Percentiles rank a stretch among this genome's conserved stretches.
Conservation (phyloP, 2,888 invertebrate species). For the Mellilla xanthometata region DNA sequence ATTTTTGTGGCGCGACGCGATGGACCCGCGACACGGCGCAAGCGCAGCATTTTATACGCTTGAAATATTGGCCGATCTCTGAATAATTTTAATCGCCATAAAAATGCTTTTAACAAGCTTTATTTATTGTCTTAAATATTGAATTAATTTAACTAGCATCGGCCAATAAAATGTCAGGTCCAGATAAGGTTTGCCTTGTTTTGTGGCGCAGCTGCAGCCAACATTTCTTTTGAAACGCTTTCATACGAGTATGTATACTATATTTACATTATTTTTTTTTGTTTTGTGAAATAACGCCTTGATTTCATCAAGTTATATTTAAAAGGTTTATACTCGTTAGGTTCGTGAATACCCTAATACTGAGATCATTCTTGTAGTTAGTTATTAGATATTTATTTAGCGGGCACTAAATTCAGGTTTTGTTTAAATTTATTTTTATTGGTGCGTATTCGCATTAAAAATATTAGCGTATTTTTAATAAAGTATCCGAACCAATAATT, state of each 20-base stretch:
- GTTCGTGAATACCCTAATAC: no score
- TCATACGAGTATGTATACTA: background rate
- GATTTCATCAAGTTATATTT: no score
- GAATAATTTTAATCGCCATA: conserved; percentile 70
- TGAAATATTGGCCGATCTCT: conserved; percentile 68
- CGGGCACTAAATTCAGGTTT: no score
- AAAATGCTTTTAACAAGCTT: conserved; percentile 70
- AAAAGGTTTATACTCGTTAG: no score
- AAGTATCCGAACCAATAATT: no score
- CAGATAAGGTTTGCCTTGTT: conserved; percentile 25
- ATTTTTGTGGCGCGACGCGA: conserved; percentile 75
- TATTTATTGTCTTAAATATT: conserved; percentile 67
- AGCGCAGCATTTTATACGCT: conserved; percentile 54
- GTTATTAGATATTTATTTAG: no score
- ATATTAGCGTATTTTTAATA: no score
- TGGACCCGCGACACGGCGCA: conserved; percentile 44
- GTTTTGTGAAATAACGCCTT: background rate
- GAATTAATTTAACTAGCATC: conserved; percentile 54
- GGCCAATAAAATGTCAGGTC: conserved; percentile 35
- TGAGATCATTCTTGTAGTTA: no score
- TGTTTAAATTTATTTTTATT: no score
- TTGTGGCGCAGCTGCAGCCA: conserved; percentile 15
- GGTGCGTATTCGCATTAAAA: no score
- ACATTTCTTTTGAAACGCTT: conserved; percentile 7
- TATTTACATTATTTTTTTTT: background rate